Evolutionary conservation across 2,797 vertebrate species (phyloP), one percentile per base, ranked within the genome.

Genomic region (Anomalospiza imberbis): DNA sequence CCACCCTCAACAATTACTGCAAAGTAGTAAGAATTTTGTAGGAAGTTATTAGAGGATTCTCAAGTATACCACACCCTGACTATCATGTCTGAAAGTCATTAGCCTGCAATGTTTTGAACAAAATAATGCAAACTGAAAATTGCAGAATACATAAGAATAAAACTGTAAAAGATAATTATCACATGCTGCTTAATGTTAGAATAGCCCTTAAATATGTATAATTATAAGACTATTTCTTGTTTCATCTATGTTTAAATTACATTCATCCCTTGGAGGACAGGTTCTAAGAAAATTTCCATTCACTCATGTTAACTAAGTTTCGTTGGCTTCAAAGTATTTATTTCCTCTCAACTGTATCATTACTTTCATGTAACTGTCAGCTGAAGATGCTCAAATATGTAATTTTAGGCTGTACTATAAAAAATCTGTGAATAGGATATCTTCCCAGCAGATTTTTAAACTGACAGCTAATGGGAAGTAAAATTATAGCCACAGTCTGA

Each of bases 351-450:
- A 96, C 44, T 24, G 4, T 81, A 63, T 94, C 85, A 97, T 97
- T 97, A 97, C 89, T 96, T 97, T 96, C 96, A 96, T 72, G 73
- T 78, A 77, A 89, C 94, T 98, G 97, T 96, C 97, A 98, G 89
- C n/a, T 76, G 75, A 93, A 96, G 95, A 95, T 88, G 85, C 40
- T 95, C 86, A 93, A 96, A 97, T 95, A 89, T 95, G 93, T 96
- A 97, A 97, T 98, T 97, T 97, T 93, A 94, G 90, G 62, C 34
- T 61, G 67, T 95, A 97, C 97, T 96, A 94, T 85, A 81, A 93
- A 94, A 96, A 96, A 93, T 94, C 66, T 87, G 28, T 63, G 80
- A 98, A 94, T 48, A 97, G 73, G 58, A 92, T 63, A 90, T 96
- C 75, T 85, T 96, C 67, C 74, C 70, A 95, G 86, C 57, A 93